phyloP scores from a whole-genome alignment of 2,113 vertebrate species.

The Megalops atlanticus region DNA sequence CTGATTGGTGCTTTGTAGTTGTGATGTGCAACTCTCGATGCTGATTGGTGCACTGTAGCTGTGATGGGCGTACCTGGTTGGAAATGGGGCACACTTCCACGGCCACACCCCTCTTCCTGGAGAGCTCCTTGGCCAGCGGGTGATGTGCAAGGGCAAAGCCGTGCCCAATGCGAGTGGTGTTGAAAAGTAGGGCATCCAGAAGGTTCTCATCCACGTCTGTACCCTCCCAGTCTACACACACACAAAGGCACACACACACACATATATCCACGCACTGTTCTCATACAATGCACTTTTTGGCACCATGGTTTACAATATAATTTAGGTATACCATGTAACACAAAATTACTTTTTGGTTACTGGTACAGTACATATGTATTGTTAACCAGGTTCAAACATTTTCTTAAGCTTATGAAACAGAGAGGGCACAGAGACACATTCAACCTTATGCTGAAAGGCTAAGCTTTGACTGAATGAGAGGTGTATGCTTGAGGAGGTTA shows the following conservation, averaged over 20 bases:
- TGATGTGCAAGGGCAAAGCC: constrained; percentile 83
- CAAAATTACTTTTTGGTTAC: too few species aligned
- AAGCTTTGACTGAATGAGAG: too few species aligned
- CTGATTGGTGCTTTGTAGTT: background rate
- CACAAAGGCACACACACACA: constrained; percentile 11
- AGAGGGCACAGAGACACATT: too few species aligned
- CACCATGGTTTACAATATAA: too few species aligned
- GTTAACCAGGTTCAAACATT: too few species aligned
- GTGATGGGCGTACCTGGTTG: constrained; percentile 78
- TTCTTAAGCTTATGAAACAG: too few species aligned
- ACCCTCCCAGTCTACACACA: constrained; percentile 76
- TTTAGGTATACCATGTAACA: too few species aligned
- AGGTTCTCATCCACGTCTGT: constrained; percentile 80
- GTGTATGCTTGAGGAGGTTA: too few species aligned
- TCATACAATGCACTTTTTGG: background rate
- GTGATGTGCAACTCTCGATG: background rate
- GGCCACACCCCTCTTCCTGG: constrained; percentile 73
- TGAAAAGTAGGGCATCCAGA: constrained; percentile 85
- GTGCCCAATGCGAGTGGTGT: constrained; percentile 86
- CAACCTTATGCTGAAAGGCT: too few species aligned
- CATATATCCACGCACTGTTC: background rate
- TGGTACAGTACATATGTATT: too few species aligned
- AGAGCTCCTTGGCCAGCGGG: constrained; percentile 72
- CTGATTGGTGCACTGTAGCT: background rate
- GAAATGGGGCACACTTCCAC: constrained; percentile 91